phyloP scores from a whole-genome alignment of 1,140 invertebrate genomes.

The Drosophila virilis region DNA sequence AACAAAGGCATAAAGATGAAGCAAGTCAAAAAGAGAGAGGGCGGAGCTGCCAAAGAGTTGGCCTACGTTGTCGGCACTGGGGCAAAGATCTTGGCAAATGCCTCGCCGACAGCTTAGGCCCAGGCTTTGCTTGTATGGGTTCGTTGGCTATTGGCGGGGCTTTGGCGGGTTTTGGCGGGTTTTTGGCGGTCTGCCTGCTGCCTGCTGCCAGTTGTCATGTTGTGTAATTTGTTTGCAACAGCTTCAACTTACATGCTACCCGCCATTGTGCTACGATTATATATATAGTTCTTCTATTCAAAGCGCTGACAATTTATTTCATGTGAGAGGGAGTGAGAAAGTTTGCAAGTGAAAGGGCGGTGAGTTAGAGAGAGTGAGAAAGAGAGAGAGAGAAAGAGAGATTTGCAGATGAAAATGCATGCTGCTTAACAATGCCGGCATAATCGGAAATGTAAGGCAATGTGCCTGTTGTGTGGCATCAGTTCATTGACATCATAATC shows the following conservation, averaged over 20 bases:
- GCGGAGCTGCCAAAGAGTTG: neutral
- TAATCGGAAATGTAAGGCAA: constrained; percentile 78
- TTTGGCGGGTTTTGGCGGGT: neutral
- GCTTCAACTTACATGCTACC: constrained; percentile 41
- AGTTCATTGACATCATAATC: constrained; percentile 65
- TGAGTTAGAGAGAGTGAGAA: neutral
- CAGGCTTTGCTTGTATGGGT: neutral
- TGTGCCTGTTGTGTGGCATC: constrained; percentile 37
- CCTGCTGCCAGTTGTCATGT: constrained; percentile 55
- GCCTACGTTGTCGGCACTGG: constrained; percentile 6
- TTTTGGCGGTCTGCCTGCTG: constrained; percentile 12
- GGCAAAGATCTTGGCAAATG: constrained; percentile 54
- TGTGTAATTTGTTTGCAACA: constrained; percentile 80
- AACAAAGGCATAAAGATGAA: neutral
- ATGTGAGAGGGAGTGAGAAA: constrained; percentile 7
- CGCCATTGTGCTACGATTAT: constrained; percentile 60
- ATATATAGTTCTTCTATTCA: constrained; percentile 32
- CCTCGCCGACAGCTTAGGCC: constrained; percentile 42
- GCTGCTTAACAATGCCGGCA: constrained; percentile 43
- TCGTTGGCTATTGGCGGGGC: neutral
- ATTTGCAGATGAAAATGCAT: constrained; percentile 10
- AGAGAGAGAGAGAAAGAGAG: neutral
- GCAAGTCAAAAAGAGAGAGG: neutral
- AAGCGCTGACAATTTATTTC: constrained; percentile 54
- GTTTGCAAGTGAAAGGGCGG: neutral